Evolutionary conservation across 2,888 invertebrate species (phyloP).

Genomic region (Drosophila prostipennis): DNA sequence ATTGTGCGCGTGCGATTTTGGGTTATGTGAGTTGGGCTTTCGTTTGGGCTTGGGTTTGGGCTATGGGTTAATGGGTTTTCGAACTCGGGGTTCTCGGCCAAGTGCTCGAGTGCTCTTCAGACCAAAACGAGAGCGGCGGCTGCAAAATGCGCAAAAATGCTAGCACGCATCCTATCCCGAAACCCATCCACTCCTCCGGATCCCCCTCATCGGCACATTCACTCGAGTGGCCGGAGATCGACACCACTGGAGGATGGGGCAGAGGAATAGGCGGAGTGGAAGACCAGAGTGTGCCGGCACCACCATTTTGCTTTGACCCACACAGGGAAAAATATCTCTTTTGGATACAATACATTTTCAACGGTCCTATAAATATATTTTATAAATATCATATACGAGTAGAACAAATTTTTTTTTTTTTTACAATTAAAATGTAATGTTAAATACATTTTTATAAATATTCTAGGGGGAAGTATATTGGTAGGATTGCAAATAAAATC

Average conservation of each 20-base stretch:
- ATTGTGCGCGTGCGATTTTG: slow-evolving; percentile 57
- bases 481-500: too few species aligned
- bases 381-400: too few species aligned
- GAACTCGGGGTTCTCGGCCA: slow-evolving; percentile 18
- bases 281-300: slow-evolving; percentile 40
- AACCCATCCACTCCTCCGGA: background rate
- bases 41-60: background rate
- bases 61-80: slow-evolving; percentile 14
- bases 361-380: too few species aligned
- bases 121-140: slow-evolving; percentile 63
- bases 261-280: slow-evolving; percentile 21
- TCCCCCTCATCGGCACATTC: slow-evolving; percentile 5
- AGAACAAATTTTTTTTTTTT: too few species aligned
- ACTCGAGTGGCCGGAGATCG: slow-evolving; percentile 42
- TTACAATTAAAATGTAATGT: too few species aligned
- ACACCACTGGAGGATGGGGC: slow-evolving; percentile 30
- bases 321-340: slow-evolving; percentile 12
- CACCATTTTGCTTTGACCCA: slow-evolving; percentile 22
- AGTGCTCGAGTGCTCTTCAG: slow-evolving; percentile 47
- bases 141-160: slow-evolving; percentile 71
- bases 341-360: too few species aligned
- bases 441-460: too few species aligned
- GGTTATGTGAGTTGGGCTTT: slow-evolving; percentile 2
- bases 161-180: slow-evolving; percentile 46
- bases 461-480: too few species aligned